Evolutionary conservation across 2,797 vertebrate species (phyloP), one percentile per base, ranked within the genome.

Genomic region (Phataginus tetradactyla): DNA sequence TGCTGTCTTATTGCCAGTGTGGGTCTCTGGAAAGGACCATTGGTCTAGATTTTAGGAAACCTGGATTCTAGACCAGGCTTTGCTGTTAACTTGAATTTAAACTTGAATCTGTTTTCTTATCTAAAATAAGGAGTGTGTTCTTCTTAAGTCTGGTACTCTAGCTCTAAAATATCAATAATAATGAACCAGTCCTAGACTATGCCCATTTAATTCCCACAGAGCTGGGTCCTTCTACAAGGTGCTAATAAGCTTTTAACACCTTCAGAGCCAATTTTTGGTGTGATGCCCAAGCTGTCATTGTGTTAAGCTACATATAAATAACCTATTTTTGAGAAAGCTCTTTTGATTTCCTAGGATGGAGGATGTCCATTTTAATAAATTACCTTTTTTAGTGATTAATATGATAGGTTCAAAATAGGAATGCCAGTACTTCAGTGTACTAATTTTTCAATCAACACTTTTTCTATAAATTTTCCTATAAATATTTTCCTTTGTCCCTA

Each of bases 391-490:
- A 78, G 42, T 90, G 64, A 90, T 97, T 96, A 86, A 53, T 77
- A 69, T 25, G 0, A 90, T 78, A 79, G 32, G 34, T 49, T 95
- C 17, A 96, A 86, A 95, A 90, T 85, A 79, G 51, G 51, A 97
- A 83, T 61, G 45, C 71, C 29, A 72, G 29, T 78, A 83, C 88
- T 96, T 59, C 66, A 14, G 5, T 77, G 27, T 92, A 64, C 34
- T 96, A 90, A 92, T 66, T 96, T 96, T 96, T 95, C 72, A 95
- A 34, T 95, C 92, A 94, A 89, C 57, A 86, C 57, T 86, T 45
- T 86, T 92, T 7, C 51, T 64, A 53, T n/a, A 95, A 69, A 95
- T 86, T 45, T 86, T 92, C 10, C 51, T 64, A 53, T n/a, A 95
- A 69, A 95, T 86, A 63, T 90, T 83, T 83, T 68, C 34, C 5